Evolutionary conservation across 2,113 vertebrate genomes (phyloP).

Genomic region (Lepidiolamprologus cunningtoni): DNA sequence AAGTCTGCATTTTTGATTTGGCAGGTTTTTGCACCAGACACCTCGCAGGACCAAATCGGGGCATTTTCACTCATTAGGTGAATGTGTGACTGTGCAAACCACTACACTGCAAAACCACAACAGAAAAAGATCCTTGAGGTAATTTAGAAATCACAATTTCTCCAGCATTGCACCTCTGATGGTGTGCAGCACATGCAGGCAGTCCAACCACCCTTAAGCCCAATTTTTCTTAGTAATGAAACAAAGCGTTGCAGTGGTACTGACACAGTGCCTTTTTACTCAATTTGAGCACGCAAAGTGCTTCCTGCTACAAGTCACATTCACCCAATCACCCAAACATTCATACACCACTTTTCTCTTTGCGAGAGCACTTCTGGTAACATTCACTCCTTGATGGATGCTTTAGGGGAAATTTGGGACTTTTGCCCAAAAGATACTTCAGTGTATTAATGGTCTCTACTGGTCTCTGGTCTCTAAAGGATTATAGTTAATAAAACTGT

Average conservation of each 20-base stretch:
- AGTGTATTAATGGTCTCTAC: not conserved
- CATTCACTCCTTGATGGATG: not conserved
- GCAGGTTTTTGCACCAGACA: not conserved
- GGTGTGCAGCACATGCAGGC: not conserved
- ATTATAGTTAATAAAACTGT: not conserved
- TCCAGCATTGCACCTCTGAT: accelerated
- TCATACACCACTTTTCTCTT: not conserved
- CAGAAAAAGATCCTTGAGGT: not conserved
- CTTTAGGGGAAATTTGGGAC: not conserved
- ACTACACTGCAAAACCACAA: not conserved
- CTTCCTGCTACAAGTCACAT: not conserved
- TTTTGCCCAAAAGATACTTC: not conserved
- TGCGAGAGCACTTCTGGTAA: not conserved
- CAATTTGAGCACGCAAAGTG: not conserved
- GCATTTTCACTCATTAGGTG: not conserved
- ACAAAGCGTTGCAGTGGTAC: not conserved
- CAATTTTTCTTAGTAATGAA: not conserved
- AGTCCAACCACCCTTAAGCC: not conserved
- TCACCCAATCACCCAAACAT: not conserved
- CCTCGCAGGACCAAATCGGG: not conserved
- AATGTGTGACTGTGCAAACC: not conserved
- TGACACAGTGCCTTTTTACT: not conserved
- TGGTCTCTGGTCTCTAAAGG: not conserved
- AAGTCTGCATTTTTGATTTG: not conserved
- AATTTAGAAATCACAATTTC: not conserved